Base-by-base conservation (phyloP, 2,888 invertebrate species). In the Leucoma salicis region DNA sequence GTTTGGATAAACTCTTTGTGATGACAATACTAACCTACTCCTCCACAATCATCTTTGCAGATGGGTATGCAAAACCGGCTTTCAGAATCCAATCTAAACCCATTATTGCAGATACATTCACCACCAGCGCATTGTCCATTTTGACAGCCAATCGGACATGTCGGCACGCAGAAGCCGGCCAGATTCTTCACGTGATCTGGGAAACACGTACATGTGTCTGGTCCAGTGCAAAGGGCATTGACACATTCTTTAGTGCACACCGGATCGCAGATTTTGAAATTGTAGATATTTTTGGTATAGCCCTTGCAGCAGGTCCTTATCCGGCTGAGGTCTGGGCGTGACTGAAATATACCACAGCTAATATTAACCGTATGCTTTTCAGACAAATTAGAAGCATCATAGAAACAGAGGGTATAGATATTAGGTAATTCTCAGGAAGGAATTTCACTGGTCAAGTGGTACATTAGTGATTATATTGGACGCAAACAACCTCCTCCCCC, bases 261-360 rank as follows among this genome's bases (percentile, higher is more conserved):
- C 0, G 93, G 92, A 31, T 92, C 91, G 65, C 94, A 94, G 37
- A 88, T 84, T 2, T 83, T 91, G 57, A 57, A 82, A 67, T 85
- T 87, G 68, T 91, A 90, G 4, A 87, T 81, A 70, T 93, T 92
- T 8, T 92, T 91, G 46, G 89, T 84, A 76, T 93, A 95, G 11
- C 95, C 95, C 0, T 91, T 90, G 67, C 95, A 95, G 68, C 95
- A 95, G 14, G 93, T 89, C 49, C 93, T 88, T 57, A 94, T 92
- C 46, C 91, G 91, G 64, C 93, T 94, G 61, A 92, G 87, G 14
- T 92, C 91, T 4, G 92, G 78, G 1, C 90, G 83, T 0, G 94
- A 90, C 92, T 93, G 75, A 1, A 65, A 68, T 8, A 16, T n/a
- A n/a, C n/a, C n/a, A n/a, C n/a, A n/a, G n/a, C n/a, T n/a, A n/a